Conservation (phyloP, 2,113 vertebrate species). For the Dicaeum eximium region DNA sequence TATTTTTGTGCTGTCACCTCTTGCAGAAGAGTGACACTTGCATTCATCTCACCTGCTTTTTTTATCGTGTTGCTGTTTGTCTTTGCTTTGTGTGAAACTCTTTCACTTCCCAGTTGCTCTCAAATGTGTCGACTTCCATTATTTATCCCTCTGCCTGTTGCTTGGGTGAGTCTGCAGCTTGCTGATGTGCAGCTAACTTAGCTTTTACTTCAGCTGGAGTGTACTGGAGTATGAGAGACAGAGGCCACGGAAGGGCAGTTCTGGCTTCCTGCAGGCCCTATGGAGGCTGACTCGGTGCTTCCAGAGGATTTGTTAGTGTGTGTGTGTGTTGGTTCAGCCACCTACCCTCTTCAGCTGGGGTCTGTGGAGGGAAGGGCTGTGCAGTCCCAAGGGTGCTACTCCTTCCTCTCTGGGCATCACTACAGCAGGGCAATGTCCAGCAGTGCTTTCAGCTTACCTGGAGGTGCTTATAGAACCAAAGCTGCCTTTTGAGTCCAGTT, state of each 20-base stretch:
- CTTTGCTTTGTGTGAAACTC: not conserved
- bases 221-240: not conserved
- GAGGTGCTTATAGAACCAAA: not conserved
- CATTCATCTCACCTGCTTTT: not conserved
- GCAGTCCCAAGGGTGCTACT: not conserved
- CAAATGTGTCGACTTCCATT: not conserved
- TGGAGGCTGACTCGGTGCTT: not conserved
- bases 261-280: not conserved
- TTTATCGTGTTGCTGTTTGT: not conserved
- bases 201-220: not conserved
- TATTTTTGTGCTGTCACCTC: not conserved
- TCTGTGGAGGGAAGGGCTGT: not conserved
- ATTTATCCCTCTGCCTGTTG: not conserved
- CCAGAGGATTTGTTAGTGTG: not conserved
- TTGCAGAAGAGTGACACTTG: not conserved
- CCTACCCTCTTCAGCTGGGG: not conserved
- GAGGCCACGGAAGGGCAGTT: not conserved
- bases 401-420: not conserved
- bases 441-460: not conserved
- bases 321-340: not conserved
- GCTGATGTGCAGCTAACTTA: not conserved
- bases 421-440: not conserved
- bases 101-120: not conserved
- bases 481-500: not conserved
- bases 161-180: not conserved